Conservation (phyloP, 2,888 invertebrate genomes). For the Stegophylla sp. region DNA sequence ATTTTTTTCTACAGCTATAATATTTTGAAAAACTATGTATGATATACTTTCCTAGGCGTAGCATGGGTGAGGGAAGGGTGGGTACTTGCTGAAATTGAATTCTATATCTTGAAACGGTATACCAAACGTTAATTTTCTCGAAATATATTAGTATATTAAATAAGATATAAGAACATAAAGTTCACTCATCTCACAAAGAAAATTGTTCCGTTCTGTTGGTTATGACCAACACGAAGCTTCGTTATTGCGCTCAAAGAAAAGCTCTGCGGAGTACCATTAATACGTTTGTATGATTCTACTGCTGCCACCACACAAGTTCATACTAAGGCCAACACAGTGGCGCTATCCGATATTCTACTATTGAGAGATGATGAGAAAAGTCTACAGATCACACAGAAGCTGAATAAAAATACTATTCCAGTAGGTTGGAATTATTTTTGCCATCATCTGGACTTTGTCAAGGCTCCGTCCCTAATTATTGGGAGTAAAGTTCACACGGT, state of each 20-base stretch:
- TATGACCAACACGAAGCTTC: background rate
- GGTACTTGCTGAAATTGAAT: no score
- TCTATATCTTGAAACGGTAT: no score
- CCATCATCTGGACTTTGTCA: background rate
- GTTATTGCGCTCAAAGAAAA: constrained; percentile 52
- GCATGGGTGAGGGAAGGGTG: no score
- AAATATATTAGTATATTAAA: no score
- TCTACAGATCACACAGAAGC: constrained; percentile 48
- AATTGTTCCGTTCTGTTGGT: constrained; percentile 6
- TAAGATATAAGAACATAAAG: no score
- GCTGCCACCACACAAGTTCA: constrained; percentile 51
- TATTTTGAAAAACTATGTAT: no score
- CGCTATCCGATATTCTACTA: constrained; percentile 60
- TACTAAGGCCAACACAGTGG: constrained; percentile 55
- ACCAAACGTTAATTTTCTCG: no score
- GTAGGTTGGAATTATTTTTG: constrained; percentile 63
- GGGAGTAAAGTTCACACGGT: constrained; percentile 60
- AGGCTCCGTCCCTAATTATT: constrained; percentile 60
- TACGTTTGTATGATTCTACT: constrained; percentile 63
- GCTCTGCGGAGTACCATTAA: constrained; percentile 61
- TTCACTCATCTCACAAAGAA: no score
- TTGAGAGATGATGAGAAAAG: constrained; percentile 61
- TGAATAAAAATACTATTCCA: constrained; percentile 60
- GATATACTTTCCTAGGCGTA: no score
- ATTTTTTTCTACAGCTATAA: no score